Percentiles rank a stretch among this genome's conserved stretches.
These are phyloP conservation scores for Enteromius anoplus DNA, from an alignment of 2,797 vertebrate genomes.

Conservation along the genomic window DNA sequence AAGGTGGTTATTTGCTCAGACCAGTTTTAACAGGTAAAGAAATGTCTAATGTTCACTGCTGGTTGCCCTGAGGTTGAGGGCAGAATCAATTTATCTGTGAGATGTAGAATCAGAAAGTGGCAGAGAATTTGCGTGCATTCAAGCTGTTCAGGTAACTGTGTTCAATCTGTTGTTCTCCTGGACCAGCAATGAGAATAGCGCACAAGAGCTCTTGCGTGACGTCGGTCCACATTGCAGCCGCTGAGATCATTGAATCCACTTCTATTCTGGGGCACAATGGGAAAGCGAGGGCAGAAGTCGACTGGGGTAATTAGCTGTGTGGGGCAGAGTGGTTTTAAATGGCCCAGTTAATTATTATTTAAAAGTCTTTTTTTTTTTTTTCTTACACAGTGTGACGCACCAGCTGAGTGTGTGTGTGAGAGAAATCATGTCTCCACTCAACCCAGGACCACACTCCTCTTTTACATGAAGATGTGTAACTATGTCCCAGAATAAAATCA, in stretches of 20 bases:
- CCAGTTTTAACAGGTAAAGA: conserved; percentile 56
- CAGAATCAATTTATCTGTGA: conserved; percentile 21
- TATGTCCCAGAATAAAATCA: conserved; percentile 36
- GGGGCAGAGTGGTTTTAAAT: conserved; percentile 76
- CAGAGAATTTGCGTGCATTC: conserved; percentile 65
- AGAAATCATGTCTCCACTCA: conserved; percentile 12
- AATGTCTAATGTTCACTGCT: background rate
- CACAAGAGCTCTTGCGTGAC: conserved; percentile 54
- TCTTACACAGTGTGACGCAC: conserved; percentile 56
- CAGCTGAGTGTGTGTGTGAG: conserved; percentile 46
- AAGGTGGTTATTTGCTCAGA: conserved; percentile 47
- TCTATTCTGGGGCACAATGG: conserved; percentile 58
- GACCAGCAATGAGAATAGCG: conserved; percentile 56
- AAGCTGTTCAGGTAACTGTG: conserved; percentile 40
- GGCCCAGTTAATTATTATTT: conserved; percentile 81
- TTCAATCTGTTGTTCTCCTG: conserved; percentile 39
- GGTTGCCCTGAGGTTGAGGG: background rate
- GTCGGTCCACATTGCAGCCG: conserved; percentile 49
- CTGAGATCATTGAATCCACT: conserved; percentile 63
- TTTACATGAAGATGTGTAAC: conserved; percentile 32
- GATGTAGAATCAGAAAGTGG: conserved; percentile 47
- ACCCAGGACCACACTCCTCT: background rate
- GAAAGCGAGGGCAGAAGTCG: conserved; percentile 75
- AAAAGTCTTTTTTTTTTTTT: conserved; percentile 67
- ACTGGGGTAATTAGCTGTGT: conserved; percentile 79